A percentile compares a stretch with the other conserved stretches of the same genome.
phyloP scores from a whole-genome alignment of 2,888 invertebrate genomes.

The Spodoptera littoralis region DNA sequence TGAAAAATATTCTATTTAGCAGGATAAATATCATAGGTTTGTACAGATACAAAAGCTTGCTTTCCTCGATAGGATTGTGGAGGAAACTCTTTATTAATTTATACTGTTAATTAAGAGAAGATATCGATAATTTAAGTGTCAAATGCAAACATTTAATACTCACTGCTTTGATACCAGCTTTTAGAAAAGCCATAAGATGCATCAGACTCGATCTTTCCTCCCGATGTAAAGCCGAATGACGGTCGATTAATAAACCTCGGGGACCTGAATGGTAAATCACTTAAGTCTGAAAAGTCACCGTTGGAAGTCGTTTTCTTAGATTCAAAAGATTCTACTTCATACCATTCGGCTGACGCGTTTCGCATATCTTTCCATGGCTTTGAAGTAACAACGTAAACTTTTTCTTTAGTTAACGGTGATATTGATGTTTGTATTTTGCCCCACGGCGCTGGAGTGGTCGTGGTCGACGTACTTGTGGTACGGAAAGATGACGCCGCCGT shows the following conservation, averaged over 20 bases:
- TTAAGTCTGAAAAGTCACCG: conserved; percentile 66
- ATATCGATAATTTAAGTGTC: neutral
- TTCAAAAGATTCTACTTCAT: conserved; percentile 72
- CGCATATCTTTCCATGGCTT: conserved; percentile 87
- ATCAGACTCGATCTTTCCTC: conserved; percentile 76
- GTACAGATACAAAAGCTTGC: too few relatives aligned
- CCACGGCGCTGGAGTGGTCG: conserved; percentile 89
- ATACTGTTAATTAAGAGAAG: too few relatives aligned
- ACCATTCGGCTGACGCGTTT: conserved; percentile 72
- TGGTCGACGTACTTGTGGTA: conserved; percentile 77
- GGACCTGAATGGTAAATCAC: conserved; percentile 79
- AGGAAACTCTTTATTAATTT: too few relatives aligned
- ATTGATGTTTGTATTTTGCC: conserved; percentile 91
- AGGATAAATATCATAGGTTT: too few relatives aligned
- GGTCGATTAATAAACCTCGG: conserved; percentile 89
- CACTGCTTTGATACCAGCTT: conserved; percentile 85
- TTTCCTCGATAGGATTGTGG: too few relatives aligned
- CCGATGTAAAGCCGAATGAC: conserved; percentile 83
- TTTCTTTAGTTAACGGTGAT: conserved; percentile 93
- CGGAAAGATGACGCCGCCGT: conserved; percentile 82
- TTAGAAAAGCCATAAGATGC: conserved; percentile 79
- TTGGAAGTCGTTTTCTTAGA: conserved; percentile 73
- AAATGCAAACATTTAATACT: conserved; percentile 59
- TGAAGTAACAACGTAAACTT: conserved; percentile 95
- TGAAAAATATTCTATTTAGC: too few relatives aligned